Percentiles rank a stretch among this genome's conserved stretches.
phyloP scores from a whole-genome alignment of 2,888 invertebrate genomes.

The Coenonympha arcania region DNA sequence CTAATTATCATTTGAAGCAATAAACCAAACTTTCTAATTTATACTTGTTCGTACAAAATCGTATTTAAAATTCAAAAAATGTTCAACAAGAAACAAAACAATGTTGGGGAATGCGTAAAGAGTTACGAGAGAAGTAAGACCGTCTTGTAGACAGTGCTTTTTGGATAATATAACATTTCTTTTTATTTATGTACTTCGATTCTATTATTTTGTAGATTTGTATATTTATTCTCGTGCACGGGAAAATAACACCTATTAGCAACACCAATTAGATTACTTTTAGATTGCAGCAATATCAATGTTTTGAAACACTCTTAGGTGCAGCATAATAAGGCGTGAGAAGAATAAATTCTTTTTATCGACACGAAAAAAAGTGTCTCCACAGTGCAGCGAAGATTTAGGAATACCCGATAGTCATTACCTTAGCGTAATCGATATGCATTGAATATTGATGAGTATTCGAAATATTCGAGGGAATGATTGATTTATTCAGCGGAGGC shows the following conservation, averaged over 20 bases:
- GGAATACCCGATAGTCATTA: conserved; percentile 23
- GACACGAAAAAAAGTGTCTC: conserved; percentile 21
- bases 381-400: conserved; percentile 21
- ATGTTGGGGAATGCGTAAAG: conserved; percentile 33
- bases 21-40: conserved; percentile 10
- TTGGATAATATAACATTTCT: conserved; percentile 32
- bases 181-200: conserved; percentile 34
- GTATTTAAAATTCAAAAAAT: conserved; percentile 12
- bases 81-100: conserved; percentile 22
- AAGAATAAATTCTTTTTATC: conserved; percentile 22
- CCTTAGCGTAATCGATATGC: conserved; percentile 30
- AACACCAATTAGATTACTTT: neutral
- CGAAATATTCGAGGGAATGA: conserved; percentile 26
- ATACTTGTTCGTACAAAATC: neutral
- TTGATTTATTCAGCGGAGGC: conserved; percentile 26
- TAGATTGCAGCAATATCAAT: neutral
- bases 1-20: neutral
- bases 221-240: neutral
- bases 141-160: conserved; percentile 30
- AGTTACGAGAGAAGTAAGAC: conserved; percentile 33
- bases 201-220: conserved; percentile 25
- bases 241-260: neutral
- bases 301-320: neutral
- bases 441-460: conserved; percentile 26
- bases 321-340: conserved; percentile 21